These are phyloP conservation scores for Jacana jacana DNA, from an alignment of 2,113 vertebrate genomes.

Conservation along the genomic window DNA sequence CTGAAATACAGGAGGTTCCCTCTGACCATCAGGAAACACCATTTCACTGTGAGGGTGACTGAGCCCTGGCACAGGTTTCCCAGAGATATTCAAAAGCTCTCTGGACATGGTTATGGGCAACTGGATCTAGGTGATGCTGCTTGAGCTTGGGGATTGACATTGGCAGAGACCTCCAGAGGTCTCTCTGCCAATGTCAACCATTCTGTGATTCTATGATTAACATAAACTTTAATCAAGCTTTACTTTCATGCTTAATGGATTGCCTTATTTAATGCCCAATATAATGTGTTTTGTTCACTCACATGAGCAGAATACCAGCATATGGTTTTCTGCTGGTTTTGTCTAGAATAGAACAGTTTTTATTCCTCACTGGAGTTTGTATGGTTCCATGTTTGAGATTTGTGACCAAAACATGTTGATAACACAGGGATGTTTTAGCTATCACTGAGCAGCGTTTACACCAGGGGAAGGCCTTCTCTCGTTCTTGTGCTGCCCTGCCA, in stretches of 20 bases:
- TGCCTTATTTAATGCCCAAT: background rate
- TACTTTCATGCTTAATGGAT: background rate
- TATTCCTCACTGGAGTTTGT: background rate
- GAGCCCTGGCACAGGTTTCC: background rate
- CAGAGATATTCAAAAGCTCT: background rate
- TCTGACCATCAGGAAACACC: background rate
- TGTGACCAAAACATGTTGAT: background rate
- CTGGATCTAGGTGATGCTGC: background rate
- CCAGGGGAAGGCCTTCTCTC: fast-evolving
- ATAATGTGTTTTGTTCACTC: background rate
- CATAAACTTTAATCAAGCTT: background rate
- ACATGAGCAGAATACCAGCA: background rate
- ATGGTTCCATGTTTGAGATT: background rate
- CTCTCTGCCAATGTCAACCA: background rate
- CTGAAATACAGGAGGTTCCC: background rate
- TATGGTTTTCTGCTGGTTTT: background rate
- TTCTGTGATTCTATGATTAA: background rate
- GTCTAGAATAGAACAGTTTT: background rate
- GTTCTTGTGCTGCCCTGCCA: background rate
- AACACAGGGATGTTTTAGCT: background rate
- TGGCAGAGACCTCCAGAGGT: background rate
- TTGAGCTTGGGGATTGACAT: background rate
- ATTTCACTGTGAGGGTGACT: background rate
- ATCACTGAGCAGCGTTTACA: background rate
- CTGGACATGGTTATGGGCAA: background rate